phyloP scores from a whole-genome alignment of 1,140 invertebrate species.

The Caenorhabditis tropicalis region DNA sequence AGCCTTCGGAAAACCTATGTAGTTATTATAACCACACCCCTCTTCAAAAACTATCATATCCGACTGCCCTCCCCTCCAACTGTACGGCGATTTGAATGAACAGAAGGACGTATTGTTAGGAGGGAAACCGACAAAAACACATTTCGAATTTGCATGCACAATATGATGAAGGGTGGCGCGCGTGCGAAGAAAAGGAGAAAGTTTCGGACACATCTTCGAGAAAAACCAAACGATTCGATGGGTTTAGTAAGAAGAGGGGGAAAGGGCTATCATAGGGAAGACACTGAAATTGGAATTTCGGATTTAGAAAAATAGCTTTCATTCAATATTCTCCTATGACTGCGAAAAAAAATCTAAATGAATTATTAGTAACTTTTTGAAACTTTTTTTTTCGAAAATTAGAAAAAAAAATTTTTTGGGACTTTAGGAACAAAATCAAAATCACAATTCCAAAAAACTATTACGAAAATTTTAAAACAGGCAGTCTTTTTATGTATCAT shows the following conservation, averaged over 20 bases:
- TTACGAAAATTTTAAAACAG: no score
- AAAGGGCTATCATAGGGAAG: background rate
- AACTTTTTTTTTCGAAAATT: no score
- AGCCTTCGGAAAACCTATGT: background rate
- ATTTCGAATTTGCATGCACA: constrained; percentile 41
- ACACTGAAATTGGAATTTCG: background rate
- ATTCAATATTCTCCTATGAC: no score
- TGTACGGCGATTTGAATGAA: background rate
- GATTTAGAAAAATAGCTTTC: no score
- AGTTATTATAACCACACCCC: background rate
- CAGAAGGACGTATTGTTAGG: background rate
- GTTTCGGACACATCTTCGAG: background rate
- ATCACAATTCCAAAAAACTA: no score
- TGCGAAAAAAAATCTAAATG: no score
- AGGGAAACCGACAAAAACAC: background rate
- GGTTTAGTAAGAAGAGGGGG: background rate
- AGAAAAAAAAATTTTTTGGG: no score
- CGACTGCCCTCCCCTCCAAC: background rate
- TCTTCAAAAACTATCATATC: background rate
- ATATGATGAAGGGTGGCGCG: constrained; percentile 21
- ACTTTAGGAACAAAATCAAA: no score
- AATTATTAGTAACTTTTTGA: no score
- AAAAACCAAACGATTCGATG: background rate
- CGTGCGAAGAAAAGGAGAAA: background rate
- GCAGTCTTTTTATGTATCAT: no score